Evolutionary conservation across 2,888 invertebrate species (phyloP), one percentile per base, ranked within the genome.

Genomic region (Diabrotica balteata): DNA sequence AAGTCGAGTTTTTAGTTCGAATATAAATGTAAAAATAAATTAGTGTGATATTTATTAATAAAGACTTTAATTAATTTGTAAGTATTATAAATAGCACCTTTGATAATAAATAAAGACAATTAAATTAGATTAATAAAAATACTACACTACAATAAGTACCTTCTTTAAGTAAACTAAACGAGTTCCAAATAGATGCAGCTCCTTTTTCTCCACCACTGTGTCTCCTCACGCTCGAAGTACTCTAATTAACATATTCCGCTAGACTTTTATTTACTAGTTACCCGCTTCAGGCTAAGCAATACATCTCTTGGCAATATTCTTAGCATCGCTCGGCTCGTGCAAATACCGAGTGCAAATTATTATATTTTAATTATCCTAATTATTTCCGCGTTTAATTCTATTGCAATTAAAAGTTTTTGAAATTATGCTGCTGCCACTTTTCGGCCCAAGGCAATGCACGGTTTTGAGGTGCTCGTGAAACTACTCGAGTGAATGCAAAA

Each of bases 281-380:
- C 46, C 44, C 55, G 17, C 64, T 58, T 52, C 45, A 59, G 62
- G 62, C 58, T 49, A 63, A 62, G 63, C 63, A 59, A 68, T 62
- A 54, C 43, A 49, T 70, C 61, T 64, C 55, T 42, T 67, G 65
- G 67, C 55, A 57, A 61, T 68, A 64, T 64, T 53, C 61, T 60
- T 53, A 47, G 50, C 58, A 66, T 64, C 17, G 55, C 45, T 32
- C 17, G 55, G 54, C 44, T 22, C 11, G 49, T 53, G 61, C 57
- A 67, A 69, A 67, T 63, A 67, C 63, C 69, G 55, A 67, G 54
- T 68, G 66, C 71, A 59, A 59, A 62, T 71, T 69, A 69, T 69
- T 69, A 68, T 68, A 63, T 65, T 69, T 65, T 72, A 72, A 72
- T 72, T 61, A 69, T 66, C 62, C 67, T 72, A 69, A 72, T 72